These are phyloP conservation scores for Myzus persicae DNA, from an alignment of 1,140 invertebrate species.

Conservation along the genomic window DNA sequence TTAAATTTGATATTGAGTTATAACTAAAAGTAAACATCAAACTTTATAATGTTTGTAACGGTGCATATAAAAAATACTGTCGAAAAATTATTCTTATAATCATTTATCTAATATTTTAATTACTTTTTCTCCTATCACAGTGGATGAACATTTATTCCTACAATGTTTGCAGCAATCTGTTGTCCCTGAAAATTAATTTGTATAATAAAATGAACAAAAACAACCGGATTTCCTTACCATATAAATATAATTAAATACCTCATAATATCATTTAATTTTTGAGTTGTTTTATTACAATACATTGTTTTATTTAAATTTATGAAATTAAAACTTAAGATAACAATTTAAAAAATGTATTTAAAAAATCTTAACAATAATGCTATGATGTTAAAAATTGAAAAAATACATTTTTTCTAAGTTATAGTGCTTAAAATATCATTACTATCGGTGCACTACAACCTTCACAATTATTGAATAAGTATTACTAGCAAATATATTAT, in stretches of 20 bases:
- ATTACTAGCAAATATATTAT: neutral
- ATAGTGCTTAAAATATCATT: neutral
- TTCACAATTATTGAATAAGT: neutral
- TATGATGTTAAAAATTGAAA: too few relatives aligned
- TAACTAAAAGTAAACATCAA: neutral
- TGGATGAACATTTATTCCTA: constrained; percentile 40
- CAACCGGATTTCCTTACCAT: neutral
- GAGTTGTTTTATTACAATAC: neutral
- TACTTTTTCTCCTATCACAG: constrained; percentile 45
- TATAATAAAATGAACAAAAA: neutral
- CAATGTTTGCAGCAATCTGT: constrained; percentile 4
- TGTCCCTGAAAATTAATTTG: neutral
- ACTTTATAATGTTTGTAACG: neutral
- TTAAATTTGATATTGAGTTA: neutral
- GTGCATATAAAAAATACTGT: neutral
- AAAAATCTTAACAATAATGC: too few relatives aligned
- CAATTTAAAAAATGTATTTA: too few relatives aligned
- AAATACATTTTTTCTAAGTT: too few relatives aligned
- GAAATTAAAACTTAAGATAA: too few relatives aligned
- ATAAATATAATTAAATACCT: too few relatives aligned
- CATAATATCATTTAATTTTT: too few relatives aligned
- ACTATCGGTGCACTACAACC: too few relatives aligned
- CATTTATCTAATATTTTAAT: neutral
- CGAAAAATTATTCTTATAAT: neutral
- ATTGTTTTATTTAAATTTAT: neutral